Evolutionary conservation across 2,888 invertebrate genomes (phyloP), one percentile per base, ranked within the genome.

Genomic region (Mamestra brassicae): DNA sequence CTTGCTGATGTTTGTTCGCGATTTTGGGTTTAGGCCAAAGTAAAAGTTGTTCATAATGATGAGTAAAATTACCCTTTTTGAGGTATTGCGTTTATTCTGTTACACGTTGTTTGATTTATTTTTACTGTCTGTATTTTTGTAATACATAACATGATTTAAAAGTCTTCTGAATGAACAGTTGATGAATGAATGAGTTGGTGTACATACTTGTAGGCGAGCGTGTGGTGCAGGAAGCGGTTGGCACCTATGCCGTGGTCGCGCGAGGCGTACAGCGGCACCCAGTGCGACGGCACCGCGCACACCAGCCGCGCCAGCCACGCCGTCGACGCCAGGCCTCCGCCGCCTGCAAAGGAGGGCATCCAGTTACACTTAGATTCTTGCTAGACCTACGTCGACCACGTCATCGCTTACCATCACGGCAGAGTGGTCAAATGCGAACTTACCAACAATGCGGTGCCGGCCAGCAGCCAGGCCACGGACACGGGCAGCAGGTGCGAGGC

Each of bases 181-280:
- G 47, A 47, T 47, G 13, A 47, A 47, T 47, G 47, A 4, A 47
- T 47, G 47, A 47, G 47, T 47, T 3, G 4, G 7, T 17, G 52
- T 38, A 47, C 47, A 47, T 38, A 94, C 95, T 93, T 97, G 94
- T 98, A 98, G 13, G 97, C 97, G 36, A 98, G 97, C 6, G 99
- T 98, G 95, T 99, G 99, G 91, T 99, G 98, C 87, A 98, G 95
- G 94, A 99, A 99, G 85, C 98, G 97, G 96, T 99, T 99, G 73
- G 98, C 97, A 45, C 99, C 99, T n/a, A 98, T 95, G 0, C 99
- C 99, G 94, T 99, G 98, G 78, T 98, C 97, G 87, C 97, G 97
- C 72, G 98, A 98, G 89, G 98, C 97, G 96, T 99, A 99, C 69
- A 99, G 95, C 78, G 98, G 96, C 70, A 97, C 97, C 99, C 99